Evolutionary conservation across 2,113 vertebrate species (phyloP).

Genomic region (Rattus rattus): DNA sequence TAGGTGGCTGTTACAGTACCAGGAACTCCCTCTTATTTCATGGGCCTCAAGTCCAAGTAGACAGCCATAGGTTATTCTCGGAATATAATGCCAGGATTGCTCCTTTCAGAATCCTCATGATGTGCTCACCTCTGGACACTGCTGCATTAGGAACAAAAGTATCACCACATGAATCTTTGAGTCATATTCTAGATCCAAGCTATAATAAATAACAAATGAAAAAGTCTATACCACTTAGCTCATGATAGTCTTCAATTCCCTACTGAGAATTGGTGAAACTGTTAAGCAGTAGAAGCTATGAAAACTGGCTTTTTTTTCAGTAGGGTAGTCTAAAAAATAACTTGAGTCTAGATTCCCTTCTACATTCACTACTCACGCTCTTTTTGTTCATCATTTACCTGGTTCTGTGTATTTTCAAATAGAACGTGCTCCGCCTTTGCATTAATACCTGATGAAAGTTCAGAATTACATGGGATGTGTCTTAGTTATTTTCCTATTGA

Average conservation of each 20-base stretch:
- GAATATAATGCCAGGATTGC: background rate
- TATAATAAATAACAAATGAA: background rate
- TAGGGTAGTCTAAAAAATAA: background rate
- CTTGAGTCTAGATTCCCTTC: background rate
- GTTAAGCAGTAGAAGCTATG: background rate
- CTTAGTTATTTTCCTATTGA: background rate
- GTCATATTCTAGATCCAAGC: background rate
- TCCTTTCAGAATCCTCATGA: background rate
- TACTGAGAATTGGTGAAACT: background rate
- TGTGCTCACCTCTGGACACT: background rate
- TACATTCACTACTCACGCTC: background rate
- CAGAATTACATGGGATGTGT: background rate
- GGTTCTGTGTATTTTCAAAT: background rate
- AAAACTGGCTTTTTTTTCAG: background rate
- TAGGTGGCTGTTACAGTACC: background rate
- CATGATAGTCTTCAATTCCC: background rate
- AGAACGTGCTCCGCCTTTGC: background rate
- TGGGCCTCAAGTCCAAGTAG: background rate
- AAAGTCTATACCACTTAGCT: background rate
- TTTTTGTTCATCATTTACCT: background rate
- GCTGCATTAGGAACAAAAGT: background rate
- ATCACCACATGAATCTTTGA: background rate
- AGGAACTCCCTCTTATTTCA: background rate
- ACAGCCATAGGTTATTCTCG: background rate
- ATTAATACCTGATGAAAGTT: background rate